Base-by-base conservation (phyloP, 2,113 vertebrate species). In the Chloebia gouldiae region DNA sequence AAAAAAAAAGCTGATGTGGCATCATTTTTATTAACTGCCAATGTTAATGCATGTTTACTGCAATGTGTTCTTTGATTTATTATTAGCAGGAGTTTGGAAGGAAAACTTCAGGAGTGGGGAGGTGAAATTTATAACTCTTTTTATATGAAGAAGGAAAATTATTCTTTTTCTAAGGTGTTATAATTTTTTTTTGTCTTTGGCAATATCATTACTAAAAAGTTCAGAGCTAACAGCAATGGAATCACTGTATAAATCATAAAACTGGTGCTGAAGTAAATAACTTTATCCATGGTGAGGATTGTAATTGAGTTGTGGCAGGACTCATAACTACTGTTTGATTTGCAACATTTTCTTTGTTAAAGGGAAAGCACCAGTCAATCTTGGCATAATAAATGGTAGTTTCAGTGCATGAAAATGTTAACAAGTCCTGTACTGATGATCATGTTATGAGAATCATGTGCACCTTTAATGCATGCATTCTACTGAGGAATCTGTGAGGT, bases 201-300 rank as follows among this genome's bases (percentile, higher is more conserved):
- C 90, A 87, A 15, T 66, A 65, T 44, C 19, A 23, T 69, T 85
- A 80, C 80, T 77, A 78, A 39, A 63, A 88, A 82, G 66, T 78
- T 77, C 86, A 91, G 77, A 87, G 61, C 69, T 79, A 78, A 33
- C 16, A 63, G 73, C 80, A 69, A 30, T 35, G 16, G 35, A 95
- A 94, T 60, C 44, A 56, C 51, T 96, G 94, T 93, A 93, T 91
- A 96, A 96, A 94, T 96, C 47, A 88, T 89, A 89, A 95, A 96
- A 88, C 66, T 45, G 23, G 37, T 91, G 79, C 79, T 94, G 89
- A 97, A 86, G 59, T 91, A 85, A 96, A 81, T 87, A 92, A 91
- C 73, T 78, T 93, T 56, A 78, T 61, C 70, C 68, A 50, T 45
- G 20, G 37, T 84, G 60, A 97, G 53, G 86, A 72, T 5, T 17